These are phyloP conservation scores for Vireo altiloquus DNA, from an alignment of 2,113 vertebrate genomes.

Conservation along the genomic window DNA sequence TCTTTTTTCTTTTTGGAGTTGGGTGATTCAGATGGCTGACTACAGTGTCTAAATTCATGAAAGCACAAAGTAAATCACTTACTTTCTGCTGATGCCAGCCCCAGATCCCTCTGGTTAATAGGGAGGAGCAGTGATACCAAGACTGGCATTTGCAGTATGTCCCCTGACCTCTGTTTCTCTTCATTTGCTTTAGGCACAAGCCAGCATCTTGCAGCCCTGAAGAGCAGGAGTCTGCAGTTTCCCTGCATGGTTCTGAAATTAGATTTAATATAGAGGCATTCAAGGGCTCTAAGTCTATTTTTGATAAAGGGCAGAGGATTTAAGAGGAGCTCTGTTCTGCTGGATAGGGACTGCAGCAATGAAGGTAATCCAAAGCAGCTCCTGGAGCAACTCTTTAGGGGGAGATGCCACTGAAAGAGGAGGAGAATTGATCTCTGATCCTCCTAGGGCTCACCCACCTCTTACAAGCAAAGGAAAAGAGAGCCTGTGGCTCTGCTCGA, in stretches of 20 bases:
- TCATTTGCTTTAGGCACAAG: neutral
- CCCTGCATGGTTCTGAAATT: neutral
- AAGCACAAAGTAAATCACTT: neutral
- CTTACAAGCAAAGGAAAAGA: neutral
- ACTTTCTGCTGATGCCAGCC: neutral
- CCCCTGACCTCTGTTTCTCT: neutral
- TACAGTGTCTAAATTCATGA: neutral
- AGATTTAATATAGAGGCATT: neutral
- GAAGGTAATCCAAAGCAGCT: neutral
- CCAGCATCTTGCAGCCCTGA: neutral
- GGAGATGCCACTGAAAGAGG: neutral
- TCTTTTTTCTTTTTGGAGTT: neutral
- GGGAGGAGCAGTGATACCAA: neutral
- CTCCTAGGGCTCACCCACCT: fast-evolving
- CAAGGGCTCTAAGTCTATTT: neutral
- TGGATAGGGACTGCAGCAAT: neutral
- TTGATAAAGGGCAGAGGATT: neutral
- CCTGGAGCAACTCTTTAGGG: neutral
- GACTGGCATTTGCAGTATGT: neutral
- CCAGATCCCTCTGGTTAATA: neutral
- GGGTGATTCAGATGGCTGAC: neutral
- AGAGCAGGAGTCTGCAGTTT: neutral
- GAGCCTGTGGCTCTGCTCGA: fast-evolving
- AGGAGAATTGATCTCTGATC: neutral
- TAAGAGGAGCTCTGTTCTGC: neutral